Percentiles rank a stretch among this genome's conserved stretches.
phyloP scores from a whole-genome alignment of 2,113 vertebrate species.

The Gymnocephalus cernua region DNA sequence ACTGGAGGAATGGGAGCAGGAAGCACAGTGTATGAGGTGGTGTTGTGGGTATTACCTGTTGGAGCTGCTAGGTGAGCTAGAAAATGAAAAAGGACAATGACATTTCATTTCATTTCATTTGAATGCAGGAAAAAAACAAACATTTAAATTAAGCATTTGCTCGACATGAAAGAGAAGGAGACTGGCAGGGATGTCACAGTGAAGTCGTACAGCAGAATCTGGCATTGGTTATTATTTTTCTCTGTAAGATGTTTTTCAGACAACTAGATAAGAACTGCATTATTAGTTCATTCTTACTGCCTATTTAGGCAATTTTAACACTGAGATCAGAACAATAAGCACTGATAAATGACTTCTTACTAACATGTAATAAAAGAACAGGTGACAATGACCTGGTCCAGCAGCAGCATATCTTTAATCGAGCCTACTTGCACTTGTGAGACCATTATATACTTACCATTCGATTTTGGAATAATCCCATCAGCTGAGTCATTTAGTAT shows the following conservation, averaged over 20 bases:
- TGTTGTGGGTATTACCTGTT: constrained; percentile 35
- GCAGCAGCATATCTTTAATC: background rate
- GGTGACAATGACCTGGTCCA: background rate
- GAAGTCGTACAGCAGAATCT: background rate
- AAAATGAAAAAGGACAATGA: constrained; percentile 3
- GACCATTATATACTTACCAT: background rate
- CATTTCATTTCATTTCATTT: background rate
- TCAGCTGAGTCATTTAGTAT: background rate
- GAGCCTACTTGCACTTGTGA: background rate
- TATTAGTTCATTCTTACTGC: background rate
- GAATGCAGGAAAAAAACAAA: background rate
- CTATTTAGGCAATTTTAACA: background rate
- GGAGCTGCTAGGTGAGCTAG: constrained; percentile 30
- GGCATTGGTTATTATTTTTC: background rate
- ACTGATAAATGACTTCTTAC: constrained; percentile 1
- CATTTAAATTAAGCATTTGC: too few species aligned
- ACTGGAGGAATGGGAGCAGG: background rate
- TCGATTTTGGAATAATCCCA: background rate
- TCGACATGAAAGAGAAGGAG: background rate
- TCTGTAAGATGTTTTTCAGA: background rate
- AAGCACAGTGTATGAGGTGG: background rate
- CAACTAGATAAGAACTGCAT: background rate
- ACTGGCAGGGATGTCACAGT: background rate
- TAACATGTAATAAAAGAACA: background rate
- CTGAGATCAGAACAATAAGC: background rate